Base-by-base conservation (phyloP, 2,113 vertebrate species). In the Lynx canadensis region DNA sequence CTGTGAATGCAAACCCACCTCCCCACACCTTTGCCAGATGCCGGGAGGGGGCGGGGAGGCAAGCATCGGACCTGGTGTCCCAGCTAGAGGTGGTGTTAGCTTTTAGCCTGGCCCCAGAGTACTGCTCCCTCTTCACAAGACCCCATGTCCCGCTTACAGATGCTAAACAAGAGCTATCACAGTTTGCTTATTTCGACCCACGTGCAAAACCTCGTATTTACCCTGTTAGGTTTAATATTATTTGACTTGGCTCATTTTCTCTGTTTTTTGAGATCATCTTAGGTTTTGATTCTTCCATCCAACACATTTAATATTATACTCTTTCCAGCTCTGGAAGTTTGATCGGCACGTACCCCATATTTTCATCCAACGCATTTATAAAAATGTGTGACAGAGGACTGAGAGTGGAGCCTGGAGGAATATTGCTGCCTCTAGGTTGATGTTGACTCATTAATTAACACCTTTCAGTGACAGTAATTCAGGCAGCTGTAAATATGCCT, bases 401-500 rank as follows among this genome's bases (percentile, higher is more conserved):
- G 10, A 63, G 69, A 55, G 15, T 12, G 18, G 63, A 73, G 10
- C 50, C 52, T 29, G 63, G 57, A 69, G 80, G 50, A 31, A 69
- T 29, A 25, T 50, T 0, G 0, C n/a, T 86, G 31, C 68, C 78
- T 89, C 45, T 38, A 71, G n/a, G 60, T 73, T 92, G 95, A 89
- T 27, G n/a, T 1, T 73, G 76, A 60, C 41, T 38, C 52, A 50
- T 78, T 89, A 82, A 50, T 87, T 14, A 71, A 66, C n/a, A 84
- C 82, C 48, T 96, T 90, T 91, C 57, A 31, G 31, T 38, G 74
- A 65, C 57, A 68, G 15, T 29, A 65, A 52, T 68, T 65, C 81
- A 95, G 63, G n/a, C n/a, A 96, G 41, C 38, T 88, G 45, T 81
- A 83, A 90, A 83, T 68, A 63, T 69, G 63, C 48, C 89, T 83